Conservation (phyloP, 2,113 vertebrate species). For the Hydropotes inermis region DNA sequence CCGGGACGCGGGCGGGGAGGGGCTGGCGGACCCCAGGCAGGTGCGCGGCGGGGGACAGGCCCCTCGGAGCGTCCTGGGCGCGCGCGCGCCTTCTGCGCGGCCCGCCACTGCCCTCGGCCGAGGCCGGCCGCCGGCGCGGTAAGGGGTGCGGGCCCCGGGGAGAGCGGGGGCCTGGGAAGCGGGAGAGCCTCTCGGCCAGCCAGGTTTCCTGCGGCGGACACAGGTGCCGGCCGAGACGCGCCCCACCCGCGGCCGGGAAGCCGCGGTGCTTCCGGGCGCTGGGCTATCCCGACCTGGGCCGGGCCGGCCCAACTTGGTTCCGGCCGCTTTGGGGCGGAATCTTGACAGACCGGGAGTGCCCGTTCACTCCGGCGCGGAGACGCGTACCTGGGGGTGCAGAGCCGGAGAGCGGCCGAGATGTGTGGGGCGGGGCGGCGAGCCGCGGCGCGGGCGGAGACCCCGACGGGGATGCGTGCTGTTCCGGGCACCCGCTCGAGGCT, state of each 20-base stretch:
- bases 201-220: not conserved
- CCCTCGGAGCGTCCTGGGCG: too few relatives aligned
- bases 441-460: not conserved
- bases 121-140: not conserved
- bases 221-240: not conserved
- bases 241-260: not conserved
- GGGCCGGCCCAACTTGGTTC: not conserved
- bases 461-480: too few relatives aligned
- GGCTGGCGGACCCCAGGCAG: not conserved
- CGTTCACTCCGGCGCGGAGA: not conserved
- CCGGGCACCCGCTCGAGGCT: too few relatives aligned
- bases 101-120: not conserved
- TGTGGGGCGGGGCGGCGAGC: not conserved
- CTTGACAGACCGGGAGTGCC: not conserved
- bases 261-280: not conserved
- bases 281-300: not conserved
- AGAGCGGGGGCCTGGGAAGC: not conserved
- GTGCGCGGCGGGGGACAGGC: fast-evolving
- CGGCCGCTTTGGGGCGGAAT: not conserved
- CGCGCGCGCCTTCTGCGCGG: not conserved
- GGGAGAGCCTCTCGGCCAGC: not conserved
- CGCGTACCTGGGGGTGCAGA: not conserved
- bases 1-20: not conserved
- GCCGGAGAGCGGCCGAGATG: fast-evolving
- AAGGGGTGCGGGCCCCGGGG: not conserved